A percentile compares a stretch with the other conserved stretches of the same genome.
These are phyloP conservation scores for Pygmarrhopalites habei DNA, from an alignment of 1,140 invertebrate species.

Conservation along the genomic window DNA sequence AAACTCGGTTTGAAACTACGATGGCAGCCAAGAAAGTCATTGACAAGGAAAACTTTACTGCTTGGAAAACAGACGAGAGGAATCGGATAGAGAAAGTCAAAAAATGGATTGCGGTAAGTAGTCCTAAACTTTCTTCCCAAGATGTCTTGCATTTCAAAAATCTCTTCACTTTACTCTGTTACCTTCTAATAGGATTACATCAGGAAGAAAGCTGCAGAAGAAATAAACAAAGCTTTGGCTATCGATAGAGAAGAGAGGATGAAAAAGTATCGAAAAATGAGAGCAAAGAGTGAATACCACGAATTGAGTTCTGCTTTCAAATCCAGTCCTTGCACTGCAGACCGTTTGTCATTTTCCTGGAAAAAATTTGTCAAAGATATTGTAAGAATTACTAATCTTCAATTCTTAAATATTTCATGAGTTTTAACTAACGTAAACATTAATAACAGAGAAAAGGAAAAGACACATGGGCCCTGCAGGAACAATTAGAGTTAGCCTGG, in stretches of 20 bases:
- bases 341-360: constrained; percentile 10
- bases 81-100: constrained; percentile 12
- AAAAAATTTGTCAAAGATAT: constrained; percentile 16
- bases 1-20: constrained; percentile 13
- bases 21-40: constrained; percentile 17
- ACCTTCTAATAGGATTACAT: not conserved
- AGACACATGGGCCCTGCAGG: constrained; percentile 22
- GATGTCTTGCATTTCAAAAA: no score
- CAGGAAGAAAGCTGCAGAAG: not conserved
- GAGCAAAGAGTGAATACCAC: not conserved
- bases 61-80: constrained; percentile 26
- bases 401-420: not conserved
- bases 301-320: constrained; percentile 3
- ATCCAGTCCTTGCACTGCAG: constrained; percentile 13
- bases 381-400: not conserved
- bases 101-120: constrained; percentile 16
- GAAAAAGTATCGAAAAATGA: not conserved
- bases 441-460: constrained; percentile 8
- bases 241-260: not conserved
- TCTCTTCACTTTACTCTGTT: no score
- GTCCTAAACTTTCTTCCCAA: no score
- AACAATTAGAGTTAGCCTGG: constrained; percentile 25
- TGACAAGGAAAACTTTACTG: constrained; percentile 15
- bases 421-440: not conserved
- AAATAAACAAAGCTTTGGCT: not conserved